Evolutionary conservation across 2,113 vertebrate species (phyloP).

Genomic region (Sapayoa aenigma): DNA sequence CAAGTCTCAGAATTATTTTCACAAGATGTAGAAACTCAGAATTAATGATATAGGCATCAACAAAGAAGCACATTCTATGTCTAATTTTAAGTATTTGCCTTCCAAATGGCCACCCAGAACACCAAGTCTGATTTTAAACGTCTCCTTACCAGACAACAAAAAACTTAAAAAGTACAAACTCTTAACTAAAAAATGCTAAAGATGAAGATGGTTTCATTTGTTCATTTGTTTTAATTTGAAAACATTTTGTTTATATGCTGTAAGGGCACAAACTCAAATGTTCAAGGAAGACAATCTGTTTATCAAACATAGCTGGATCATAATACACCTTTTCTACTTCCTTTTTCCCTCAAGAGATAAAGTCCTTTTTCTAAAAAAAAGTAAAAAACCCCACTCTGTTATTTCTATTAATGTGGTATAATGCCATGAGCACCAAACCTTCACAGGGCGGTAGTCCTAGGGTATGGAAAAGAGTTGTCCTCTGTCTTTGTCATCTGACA

Average conservation of each 20-base stretch:
- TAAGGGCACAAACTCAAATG: accelerated
- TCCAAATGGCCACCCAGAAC: not conserved
- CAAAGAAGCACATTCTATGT: not conserved
- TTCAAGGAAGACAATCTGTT: not conserved
- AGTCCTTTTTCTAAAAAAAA: not conserved
- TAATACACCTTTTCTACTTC: not conserved
- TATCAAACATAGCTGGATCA: not conserved
- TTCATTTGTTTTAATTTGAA: not conserved
- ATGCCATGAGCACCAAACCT: accelerated
- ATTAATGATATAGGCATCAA: not conserved
- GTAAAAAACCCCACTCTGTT: not conserved
- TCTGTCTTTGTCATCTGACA: not conserved
- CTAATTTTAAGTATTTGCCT: not conserved
- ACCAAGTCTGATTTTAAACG: not conserved
- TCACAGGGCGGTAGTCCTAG: not conserved
- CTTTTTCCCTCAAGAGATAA: not conserved
- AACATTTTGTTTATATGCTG: not conserved
- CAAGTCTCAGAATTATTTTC: not conserved
- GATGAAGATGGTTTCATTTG: not conserved
- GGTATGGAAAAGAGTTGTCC: not conserved
- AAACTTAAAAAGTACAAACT: not conserved
- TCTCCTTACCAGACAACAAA: not conserved
- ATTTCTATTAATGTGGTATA: not conserved
- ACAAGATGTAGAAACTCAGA: not conserved
- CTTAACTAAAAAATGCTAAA: not conserved